Evolutionary conservation across 2,797 vertebrate genomes (phyloP).

Genomic region (Typhlichthys subterraneus): DNA sequence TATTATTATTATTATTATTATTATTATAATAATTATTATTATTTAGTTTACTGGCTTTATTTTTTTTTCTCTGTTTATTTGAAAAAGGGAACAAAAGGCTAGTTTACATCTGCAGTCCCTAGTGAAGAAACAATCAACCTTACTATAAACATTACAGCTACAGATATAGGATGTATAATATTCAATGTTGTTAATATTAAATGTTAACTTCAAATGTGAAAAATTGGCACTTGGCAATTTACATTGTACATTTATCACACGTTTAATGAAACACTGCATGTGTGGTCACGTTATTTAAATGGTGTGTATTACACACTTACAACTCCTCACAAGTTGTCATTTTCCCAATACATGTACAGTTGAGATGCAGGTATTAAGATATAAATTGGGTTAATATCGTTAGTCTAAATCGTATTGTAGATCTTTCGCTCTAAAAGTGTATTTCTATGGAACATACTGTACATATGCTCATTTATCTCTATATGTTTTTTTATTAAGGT

Average conservation of each 20-base stretch:
- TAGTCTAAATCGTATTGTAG: background rate
- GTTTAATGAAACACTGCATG: too few relatives aligned
- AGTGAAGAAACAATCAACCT: too few relatives aligned
- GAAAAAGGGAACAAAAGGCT: too few relatives aligned
- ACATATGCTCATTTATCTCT: conserved; percentile 18
- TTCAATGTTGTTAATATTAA: conserved; percentile 51
- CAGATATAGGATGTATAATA: too few relatives aligned
- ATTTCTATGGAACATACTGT: conserved; percentile 8
- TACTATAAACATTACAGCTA: too few relatives aligned
- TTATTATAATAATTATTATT: too few relatives aligned
- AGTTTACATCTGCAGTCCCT: too few relatives aligned
- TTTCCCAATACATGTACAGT: background rate
- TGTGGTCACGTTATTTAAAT: background rate
- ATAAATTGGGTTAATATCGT: conserved; percentile 7
- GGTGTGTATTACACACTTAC: background rate
- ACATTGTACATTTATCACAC: too few relatives aligned
- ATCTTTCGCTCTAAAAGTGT: background rate
- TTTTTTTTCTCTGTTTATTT: too few relatives aligned
- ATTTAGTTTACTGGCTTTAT: too few relatives aligned
- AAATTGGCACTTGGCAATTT: conserved; percentile 35
- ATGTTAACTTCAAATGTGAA: conserved; percentile 52
- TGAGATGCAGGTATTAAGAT: conserved; percentile 5
- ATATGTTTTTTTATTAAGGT: conserved; percentile 33
- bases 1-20: too few relatives aligned
- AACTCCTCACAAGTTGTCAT: background rate